phyloP scores from a whole-genome alignment of 2,888 invertebrate species.

The Oeneis ivallda region DNA sequence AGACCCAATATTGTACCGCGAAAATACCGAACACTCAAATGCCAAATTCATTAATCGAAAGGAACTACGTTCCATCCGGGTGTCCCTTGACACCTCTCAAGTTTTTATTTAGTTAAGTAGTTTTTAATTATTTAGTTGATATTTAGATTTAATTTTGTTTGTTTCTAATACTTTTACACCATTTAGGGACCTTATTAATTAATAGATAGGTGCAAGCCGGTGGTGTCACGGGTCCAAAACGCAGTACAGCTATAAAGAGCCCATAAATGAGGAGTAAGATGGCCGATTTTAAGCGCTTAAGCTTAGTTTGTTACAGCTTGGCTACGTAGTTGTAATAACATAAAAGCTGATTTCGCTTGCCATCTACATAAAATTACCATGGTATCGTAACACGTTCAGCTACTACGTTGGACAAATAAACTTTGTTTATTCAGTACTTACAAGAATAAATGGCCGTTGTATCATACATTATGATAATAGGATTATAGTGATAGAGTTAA shows the following conservation, averaged over 20 bases:
- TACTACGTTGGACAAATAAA: not conserved
- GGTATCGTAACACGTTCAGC: not conserved
- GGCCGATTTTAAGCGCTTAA: not conserved
- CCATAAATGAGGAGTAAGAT: not conserved
- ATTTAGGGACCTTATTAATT: not conserved
- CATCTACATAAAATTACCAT: conserved; percentile 2
- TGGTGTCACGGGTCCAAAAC: too few species aligned
- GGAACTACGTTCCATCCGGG: too few species aligned
- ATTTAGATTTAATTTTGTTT: too few species aligned
- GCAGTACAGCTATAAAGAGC: conserved; percentile 8
- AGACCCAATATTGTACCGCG: too few species aligned
- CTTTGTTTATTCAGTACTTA: not conserved
- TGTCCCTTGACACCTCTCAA: too few species aligned
- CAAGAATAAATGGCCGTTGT: not conserved
- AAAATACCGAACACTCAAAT: too few species aligned
- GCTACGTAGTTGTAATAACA: not conserved
- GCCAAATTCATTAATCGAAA: too few species aligned
- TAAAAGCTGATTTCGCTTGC: conserved; percentile 6
- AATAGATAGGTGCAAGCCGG: too few species aligned
- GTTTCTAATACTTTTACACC: too few species aligned
- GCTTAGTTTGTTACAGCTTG: conserved; percentile 14
- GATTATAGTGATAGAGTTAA: conserved; percentile 1
- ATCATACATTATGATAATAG: not conserved
- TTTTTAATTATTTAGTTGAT: too few species aligned
- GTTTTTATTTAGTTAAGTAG: too few species aligned